Percentiles rank a stretch among this genome's conserved stretches.
Evolutionary conservation across 2,113 vertebrate genomes (phyloP).

Genomic region (Tragelaphus buxtoni): DNA sequence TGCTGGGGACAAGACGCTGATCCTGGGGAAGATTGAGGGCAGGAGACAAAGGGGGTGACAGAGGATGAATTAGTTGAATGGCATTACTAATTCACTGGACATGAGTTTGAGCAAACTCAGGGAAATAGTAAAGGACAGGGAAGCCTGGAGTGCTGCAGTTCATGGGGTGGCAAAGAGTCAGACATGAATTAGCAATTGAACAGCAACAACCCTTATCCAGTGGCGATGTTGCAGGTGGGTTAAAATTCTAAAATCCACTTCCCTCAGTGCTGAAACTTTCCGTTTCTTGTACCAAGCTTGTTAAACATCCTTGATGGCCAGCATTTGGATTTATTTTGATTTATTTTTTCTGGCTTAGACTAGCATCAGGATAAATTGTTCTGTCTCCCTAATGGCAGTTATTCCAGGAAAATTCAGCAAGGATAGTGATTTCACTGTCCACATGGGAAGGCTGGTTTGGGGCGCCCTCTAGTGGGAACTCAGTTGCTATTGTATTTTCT

Average conservation of each 20-base stretch:
- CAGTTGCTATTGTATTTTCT: not conserved
- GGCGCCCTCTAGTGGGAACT: not conserved
- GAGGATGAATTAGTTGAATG: not conserved
- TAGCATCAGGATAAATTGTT: too few species aligned
- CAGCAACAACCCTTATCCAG: not conserved
- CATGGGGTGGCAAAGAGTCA: not conserved
- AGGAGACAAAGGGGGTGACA: not conserved
- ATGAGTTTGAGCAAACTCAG: not conserved
- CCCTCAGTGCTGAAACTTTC: too few species aligned
- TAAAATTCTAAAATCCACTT: not conserved
- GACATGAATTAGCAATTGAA: not conserved
- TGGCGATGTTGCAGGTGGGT: not conserved
- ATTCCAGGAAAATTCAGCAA: not conserved
- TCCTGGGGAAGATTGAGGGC: not conserved
- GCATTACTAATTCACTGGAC: fast-evolving
- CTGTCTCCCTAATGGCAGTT: not conserved
- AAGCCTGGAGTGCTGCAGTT: not conserved
- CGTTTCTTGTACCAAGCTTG: not conserved
- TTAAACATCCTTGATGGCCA: not conserved
- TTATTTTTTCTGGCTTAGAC: not conserved
- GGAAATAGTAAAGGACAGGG: not conserved
- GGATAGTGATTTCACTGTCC: not conserved
- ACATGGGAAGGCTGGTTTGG: not conserved
- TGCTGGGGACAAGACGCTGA: not conserved
- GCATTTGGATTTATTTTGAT: not conserved